phyloP scores from a whole-genome alignment of 2,113 vertebrate species.

The Odontesthes bonariensis region DNA sequence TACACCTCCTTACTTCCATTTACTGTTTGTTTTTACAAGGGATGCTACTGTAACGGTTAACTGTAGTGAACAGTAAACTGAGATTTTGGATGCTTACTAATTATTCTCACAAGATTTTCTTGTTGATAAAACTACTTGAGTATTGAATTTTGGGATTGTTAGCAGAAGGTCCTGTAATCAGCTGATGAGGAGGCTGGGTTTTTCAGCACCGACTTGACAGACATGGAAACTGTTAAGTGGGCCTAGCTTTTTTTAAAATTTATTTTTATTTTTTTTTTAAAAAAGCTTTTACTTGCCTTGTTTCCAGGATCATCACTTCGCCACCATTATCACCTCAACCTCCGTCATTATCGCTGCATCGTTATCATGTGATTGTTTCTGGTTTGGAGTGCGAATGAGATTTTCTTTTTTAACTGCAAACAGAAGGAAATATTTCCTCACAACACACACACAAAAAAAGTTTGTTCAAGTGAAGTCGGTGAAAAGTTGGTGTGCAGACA shows the following conservation, averaged over 20 bases:
- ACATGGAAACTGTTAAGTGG: not conserved
- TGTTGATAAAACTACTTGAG: not conserved
- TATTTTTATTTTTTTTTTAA: no score
- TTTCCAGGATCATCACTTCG: not conserved
- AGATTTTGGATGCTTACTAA: not conserved
- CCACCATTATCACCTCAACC: not conserved
- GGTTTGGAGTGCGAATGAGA: conserved; percentile 7
- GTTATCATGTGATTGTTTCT: conserved; percentile 5
- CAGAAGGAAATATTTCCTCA: conserved; percentile 36
- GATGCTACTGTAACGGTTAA: not conserved
- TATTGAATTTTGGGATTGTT: not conserved
- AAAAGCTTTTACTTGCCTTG: not conserved
- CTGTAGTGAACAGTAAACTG: not conserved
- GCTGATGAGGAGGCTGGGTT: not conserved
- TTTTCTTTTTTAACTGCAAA: conserved; percentile 23
- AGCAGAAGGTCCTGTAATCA: not conserved
- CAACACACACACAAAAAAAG: conserved; percentile 41
- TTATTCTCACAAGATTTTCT: not conserved
- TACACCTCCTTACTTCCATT: not conserved
- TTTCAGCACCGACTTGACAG: not conserved
- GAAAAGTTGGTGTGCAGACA: conserved; percentile 61
- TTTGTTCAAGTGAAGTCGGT: conserved; percentile 47
- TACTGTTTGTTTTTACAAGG: no score
- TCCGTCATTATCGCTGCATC: not conserved
- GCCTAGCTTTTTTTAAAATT: not conserved